Conservation (phyloP, 2,113 vertebrate genomes). For the Lutjanus erythropterus region DNA sequence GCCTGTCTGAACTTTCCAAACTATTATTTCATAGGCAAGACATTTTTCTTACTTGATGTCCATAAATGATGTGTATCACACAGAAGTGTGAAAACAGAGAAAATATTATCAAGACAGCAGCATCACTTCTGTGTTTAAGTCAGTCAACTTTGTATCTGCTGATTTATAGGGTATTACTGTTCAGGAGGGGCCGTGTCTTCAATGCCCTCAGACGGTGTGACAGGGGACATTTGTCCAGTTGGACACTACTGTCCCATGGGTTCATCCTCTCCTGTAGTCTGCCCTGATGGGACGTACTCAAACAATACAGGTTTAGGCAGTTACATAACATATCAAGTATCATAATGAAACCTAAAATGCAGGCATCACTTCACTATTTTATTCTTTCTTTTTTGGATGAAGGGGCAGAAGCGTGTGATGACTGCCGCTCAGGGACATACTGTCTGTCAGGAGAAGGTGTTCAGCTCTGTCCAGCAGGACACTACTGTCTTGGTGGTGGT, state of each 20-base stretch:
- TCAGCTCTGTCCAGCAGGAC: conserved; percentile 84
- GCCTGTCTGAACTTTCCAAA: neutral
- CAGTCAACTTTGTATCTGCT: neutral
- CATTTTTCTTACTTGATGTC: neutral
- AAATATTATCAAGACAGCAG: neutral
- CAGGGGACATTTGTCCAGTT: conserved; percentile 84
- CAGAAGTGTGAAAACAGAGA: too few relatives aligned
- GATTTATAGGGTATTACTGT: conserved; percentile 89
- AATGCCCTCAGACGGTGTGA: conserved; percentile 81
- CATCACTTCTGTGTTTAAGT: neutral
- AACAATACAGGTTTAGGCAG: conserved; percentile 84
- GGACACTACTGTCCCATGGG: conserved; percentile 87
- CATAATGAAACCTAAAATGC: neutral
- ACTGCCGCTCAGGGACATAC: conserved; percentile 88
- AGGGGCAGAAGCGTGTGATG: conserved; percentile 84
- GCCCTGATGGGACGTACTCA: conserved; percentile 84
- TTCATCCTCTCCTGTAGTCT: conserved; percentile 81
- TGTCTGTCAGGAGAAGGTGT: conserved; percentile 83
- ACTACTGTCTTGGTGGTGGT: conserved; percentile 86
- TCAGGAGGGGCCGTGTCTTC: conserved; percentile 79
- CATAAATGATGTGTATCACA: too few relatives aligned
- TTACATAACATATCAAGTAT: neutral
- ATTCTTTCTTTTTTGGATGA: conserved; percentile 3
- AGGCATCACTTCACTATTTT: neutral
- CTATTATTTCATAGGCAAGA: neutral